Percentiles rank a stretch among this genome's conserved stretches.
phyloP scores from a whole-genome alignment of 1,140 invertebrate species.

The Harlomillsia oculata region DNA sequence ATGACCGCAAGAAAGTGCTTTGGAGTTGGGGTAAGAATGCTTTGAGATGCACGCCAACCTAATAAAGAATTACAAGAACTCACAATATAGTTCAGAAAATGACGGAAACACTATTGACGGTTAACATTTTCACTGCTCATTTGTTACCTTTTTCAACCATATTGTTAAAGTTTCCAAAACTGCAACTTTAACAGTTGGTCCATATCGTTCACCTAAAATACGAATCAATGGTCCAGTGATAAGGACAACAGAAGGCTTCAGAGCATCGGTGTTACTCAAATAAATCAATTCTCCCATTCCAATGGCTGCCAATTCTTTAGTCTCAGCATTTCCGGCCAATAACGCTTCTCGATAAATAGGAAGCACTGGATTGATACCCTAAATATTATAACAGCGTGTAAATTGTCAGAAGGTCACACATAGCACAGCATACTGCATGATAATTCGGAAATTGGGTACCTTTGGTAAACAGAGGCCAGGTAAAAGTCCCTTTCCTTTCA shows the following conservation, averaged over 20 bases:
- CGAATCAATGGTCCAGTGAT: slow-evolving; percentile 96
- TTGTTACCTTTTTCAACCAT: slow-evolving; percentile 69
- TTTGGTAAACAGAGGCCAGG: slow-evolving; percentile 94
- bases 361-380: slow-evolving; percentile 84
- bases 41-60: slow-evolving; percentile 85
- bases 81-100: background rate
- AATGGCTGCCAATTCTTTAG: slow-evolving; percentile 90
- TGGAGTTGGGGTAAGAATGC: slow-evolving; percentile 97
- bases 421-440: background rate
- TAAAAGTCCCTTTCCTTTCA: slow-evolving; percentile 65
- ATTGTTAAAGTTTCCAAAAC: slow-evolving; percentile 87
- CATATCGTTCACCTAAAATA: slow-evolving; percentile 91
- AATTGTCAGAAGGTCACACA: background rate
- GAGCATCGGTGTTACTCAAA: slow-evolving; percentile 57
- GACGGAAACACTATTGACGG: background rate
- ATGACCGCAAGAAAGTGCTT: slow-evolving; percentile 90
- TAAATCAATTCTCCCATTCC: slow-evolving; percentile 86
- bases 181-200: slow-evolving; percentile 84
- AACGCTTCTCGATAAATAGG: slow-evolving; percentile 93
- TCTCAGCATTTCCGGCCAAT: slow-evolving; percentile 82
- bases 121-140: background rate
- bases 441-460: slow-evolving; percentile 37
- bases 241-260: slow-evolving; percentile 90
- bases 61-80: slow-evolving; percentile 23
- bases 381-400: slow-evolving; percentile 25